A percentile compares a stretch with the other conserved stretches of the same genome.
phyloP scores from a whole-genome alignment of 2,888 invertebrate species.

The Sphecodes monilicornis region DNA sequence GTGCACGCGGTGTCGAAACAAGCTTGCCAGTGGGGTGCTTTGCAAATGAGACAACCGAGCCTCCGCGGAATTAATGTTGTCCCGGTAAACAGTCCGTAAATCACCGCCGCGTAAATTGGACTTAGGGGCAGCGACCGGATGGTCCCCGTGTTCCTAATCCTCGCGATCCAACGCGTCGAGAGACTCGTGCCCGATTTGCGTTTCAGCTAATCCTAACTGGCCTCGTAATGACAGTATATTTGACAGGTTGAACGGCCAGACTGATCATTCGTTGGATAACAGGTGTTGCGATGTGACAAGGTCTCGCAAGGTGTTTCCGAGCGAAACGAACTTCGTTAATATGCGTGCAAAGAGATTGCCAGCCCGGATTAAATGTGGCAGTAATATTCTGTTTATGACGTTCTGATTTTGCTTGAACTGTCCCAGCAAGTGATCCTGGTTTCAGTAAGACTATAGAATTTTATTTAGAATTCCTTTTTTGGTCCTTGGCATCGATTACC shows the following conservation, averaged over 20 bases:
- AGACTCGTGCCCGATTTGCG: background rate
- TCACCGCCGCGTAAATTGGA: conserved; percentile 24
- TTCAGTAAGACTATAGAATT: too few species aligned
- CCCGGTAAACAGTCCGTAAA: conserved; percentile 27
- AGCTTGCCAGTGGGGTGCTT: conserved; percentile 30
- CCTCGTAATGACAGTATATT: background rate
- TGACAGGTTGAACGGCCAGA: background rate
- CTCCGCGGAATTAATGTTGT: background rate
- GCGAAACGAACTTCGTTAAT: background rate
- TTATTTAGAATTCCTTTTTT: too few species aligned
- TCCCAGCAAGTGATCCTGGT: background rate
- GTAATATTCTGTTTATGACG: background rate
- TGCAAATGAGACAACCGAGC: conserved; percentile 35
- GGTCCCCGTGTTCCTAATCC: conserved; percentile 3
- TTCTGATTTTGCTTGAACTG: background rate
- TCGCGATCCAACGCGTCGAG: background rate
- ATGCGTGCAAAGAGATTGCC: background rate
- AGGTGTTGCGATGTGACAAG: background rate
- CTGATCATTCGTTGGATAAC: background rate
- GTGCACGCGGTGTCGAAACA: conserved; percentile 15
- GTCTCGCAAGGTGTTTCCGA: background rate
- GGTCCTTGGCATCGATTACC: too few species aligned
- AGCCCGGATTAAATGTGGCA: background rate
- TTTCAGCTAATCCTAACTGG: background rate
- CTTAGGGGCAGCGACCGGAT: background rate